A percentile compares a stretch with the other conserved stretches of the same genome.
Conservation (phyloP, 2,113 vertebrate genomes). For the Hydrolagus affinis region DNA sequence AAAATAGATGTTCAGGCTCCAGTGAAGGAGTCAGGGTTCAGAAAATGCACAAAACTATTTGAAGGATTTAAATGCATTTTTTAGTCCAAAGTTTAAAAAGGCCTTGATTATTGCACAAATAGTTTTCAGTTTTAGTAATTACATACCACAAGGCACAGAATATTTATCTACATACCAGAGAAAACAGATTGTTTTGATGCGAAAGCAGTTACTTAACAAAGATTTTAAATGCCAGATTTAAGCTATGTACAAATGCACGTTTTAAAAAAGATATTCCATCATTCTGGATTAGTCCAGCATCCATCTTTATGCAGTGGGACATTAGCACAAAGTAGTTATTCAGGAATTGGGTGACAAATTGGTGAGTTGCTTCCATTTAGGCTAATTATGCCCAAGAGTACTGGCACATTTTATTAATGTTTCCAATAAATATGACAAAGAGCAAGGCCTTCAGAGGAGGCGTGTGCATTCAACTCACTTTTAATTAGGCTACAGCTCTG, state of each 20-base stretch:
- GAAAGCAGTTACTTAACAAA: background rate
- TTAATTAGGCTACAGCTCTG: too few relatives aligned
- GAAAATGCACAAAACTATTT: background rate
- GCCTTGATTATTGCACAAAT: background rate
- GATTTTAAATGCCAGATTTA: background rate
- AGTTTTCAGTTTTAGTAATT: slow-evolving; percentile 1
- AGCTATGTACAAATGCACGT: background rate
- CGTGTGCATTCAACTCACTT: too few relatives aligned
- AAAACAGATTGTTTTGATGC: background rate
- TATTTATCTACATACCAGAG: background rate
- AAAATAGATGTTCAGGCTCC: background rate
- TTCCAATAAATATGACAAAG: too few relatives aligned
- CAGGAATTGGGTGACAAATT: background rate
- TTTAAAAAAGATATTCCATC: background rate
- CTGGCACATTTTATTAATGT: background rate
- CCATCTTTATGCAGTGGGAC: background rate
- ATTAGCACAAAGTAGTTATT: background rate
- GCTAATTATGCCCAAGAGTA: background rate
- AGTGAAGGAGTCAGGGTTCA: background rate
- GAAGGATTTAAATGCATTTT: background rate
- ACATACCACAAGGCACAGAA: background rate
- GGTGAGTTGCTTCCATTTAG: background rate
- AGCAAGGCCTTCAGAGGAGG: too few relatives aligned
- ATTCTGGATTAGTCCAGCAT: background rate
- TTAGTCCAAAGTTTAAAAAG: background rate